phyloP scores from a whole-genome alignment of 2,113 vertebrate species.

The Tenebrosternarchus preto region DNA sequence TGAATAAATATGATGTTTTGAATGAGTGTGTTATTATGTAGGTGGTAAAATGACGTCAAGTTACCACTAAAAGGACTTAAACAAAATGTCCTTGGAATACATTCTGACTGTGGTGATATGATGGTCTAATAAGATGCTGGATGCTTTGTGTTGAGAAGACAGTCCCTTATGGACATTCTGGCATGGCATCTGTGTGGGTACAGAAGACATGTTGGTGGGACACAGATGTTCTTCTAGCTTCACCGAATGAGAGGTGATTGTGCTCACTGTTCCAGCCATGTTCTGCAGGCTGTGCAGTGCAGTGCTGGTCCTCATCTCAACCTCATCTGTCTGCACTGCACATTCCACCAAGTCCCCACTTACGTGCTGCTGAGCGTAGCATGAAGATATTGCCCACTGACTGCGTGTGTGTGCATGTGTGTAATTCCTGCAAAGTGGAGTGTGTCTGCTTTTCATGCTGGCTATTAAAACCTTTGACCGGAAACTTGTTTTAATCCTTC shows the following conservation, averaged over 20 bases:
- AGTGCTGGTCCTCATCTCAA: constrained; percentile 12
- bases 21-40: background rate
- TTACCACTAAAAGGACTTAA: constrained; percentile 15
- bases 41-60: background rate
- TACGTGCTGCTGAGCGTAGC: constrained; percentile 18
- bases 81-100: constrained; percentile 12
- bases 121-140: constrained; percentile 28
- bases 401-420: constrained; percentile 30
- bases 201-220: constrained; percentile 7
- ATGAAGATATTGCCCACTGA: constrained; percentile 31
- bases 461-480: constrained; percentile 59
- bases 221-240: constrained; percentile 42
- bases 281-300: background rate
- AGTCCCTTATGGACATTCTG: constrained; percentile 42
- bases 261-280: background rate
- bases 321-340: background rate
- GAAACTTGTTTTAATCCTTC: constrained; percentile 55
- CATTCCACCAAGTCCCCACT: background rate
- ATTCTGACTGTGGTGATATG: background rate
- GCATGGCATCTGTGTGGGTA: constrained; percentile 37
- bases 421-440: constrained; percentile 47
- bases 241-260: constrained; percentile 27
- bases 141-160: constrained; percentile 12
- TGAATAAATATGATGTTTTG: constrained; percentile 24
- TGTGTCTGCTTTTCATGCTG: constrained; percentile 32